Evolutionary conservation across 2,797 vertebrate species (phyloP).

Genomic region (Lacerta viridis): DNA sequence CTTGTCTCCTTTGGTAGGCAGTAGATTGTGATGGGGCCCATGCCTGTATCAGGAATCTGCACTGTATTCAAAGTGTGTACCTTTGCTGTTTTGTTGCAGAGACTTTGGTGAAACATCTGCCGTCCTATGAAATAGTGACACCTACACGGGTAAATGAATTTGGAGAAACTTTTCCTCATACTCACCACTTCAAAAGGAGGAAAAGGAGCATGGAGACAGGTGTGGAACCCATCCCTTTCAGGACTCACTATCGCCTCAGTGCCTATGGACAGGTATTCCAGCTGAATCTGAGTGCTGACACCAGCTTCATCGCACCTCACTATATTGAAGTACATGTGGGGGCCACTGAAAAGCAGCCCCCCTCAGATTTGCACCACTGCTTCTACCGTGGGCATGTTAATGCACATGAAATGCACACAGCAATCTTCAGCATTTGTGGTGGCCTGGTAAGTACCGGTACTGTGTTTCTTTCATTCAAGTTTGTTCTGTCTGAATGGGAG

Average conservation of each 20-base stretch:
- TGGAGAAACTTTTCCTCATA: conserved; percentile 89
- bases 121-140: conserved; percentile 93
- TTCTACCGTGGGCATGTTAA: conserved; percentile 97
- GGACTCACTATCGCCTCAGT: conserved; percentile 88
- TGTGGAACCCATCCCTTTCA: conserved; percentile 74
- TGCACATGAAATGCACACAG: conserved; percentile 80
- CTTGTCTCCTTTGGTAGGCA: not conserved
- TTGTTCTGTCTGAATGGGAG: conserved; percentile 20
- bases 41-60: not conserved
- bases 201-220: conserved; percentile 84
- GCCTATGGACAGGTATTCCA: conserved; percentile 93
- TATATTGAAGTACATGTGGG: conserved; percentile 90
- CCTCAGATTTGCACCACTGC: conserved; percentile 91
- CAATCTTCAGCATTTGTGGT: conserved; percentile 94
- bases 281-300: conserved; percentile 92
- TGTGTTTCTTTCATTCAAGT: conserved; percentile 50
- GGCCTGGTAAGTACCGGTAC: conserved; percentile 91
- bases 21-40: not conserved
- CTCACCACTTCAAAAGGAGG: conserved; percentile 87
- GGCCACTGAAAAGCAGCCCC: conserved; percentile 20
- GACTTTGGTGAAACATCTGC: conserved; percentile 88
- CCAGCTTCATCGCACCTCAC: conserved; percentile 88
- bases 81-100: conserved; percentile 81
- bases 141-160: conserved; percentile 93
- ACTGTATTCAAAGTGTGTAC: not conserved